phyloP scores from a whole-genome alignment of 1,140 invertebrate species.

The Drosophila ercepeae region DNA sequence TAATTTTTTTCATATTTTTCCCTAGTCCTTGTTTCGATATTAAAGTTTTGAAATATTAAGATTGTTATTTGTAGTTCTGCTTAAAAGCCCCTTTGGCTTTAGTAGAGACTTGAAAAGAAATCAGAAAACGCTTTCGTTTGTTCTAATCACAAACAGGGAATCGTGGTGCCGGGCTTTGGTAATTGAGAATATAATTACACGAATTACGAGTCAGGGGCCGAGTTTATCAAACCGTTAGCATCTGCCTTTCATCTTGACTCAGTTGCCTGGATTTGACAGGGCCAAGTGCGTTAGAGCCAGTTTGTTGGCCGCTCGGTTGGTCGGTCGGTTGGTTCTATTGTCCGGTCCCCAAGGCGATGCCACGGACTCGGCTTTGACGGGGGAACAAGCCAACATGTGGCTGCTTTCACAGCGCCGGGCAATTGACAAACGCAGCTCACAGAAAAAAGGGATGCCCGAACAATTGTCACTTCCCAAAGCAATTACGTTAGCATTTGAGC shows the following conservation, averaged over 20 bases:
- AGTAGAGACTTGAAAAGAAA: conserved; percentile 23
- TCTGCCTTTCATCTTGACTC: conserved; percentile 64
- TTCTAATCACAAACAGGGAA: conserved; percentile 57
- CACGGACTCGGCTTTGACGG: conserved; percentile 7
- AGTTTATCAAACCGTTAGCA: conserved; percentile 65
- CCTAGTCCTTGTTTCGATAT: too few relatives aligned
- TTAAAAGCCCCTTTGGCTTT: neutral
- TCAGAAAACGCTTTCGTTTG: conserved; percentile 51
- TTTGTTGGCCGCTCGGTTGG: neutral
- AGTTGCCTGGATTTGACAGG: conserved; percentile 57
- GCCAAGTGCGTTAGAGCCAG: conserved; percentile 49
- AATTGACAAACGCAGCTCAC: conserved; percentile 52
- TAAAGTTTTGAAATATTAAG: too few relatives aligned
- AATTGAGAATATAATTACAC: conserved; percentile 82
- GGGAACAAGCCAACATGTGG: conserved; percentile 54
- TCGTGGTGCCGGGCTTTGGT: conserved; percentile 50
- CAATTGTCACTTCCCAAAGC: conserved; percentile 80
- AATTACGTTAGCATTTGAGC: conserved; percentile 80
- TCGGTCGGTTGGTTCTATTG: conserved; percentile 37
- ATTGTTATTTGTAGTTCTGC: neutral
- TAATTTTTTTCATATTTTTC: too few relatives aligned
- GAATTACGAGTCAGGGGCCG: conserved; percentile 69
- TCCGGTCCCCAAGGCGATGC: conserved; percentile 23
- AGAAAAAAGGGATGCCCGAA: conserved; percentile 29
- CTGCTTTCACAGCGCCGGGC: conserved; percentile 68